Evolutionary conservation across 2,888 invertebrate genomes (phyloP).

Genomic region (Drosophila falleni): DNA sequence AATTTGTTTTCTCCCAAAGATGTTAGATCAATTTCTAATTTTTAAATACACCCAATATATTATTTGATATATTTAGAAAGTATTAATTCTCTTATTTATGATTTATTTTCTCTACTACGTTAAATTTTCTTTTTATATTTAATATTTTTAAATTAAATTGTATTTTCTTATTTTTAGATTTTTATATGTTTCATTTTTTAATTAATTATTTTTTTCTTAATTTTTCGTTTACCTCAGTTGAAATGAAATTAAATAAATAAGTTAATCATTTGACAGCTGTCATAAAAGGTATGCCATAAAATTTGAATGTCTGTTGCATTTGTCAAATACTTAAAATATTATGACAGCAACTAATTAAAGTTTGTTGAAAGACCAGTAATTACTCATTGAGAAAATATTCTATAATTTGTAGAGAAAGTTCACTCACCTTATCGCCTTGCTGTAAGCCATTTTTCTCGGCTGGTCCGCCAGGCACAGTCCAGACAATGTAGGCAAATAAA

Average conservation of each 20-base stretch:
- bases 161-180: too few species aligned
- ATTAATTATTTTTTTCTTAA: too few species aligned
- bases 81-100: too few species aligned
- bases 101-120: too few species aligned
- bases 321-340: slow-evolving; percentile 23
- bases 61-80: too few species aligned
- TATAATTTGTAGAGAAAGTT: slow-evolving; percentile 4
- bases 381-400: background rate
- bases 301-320: slow-evolving; percentile 11
- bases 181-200: too few species aligned
- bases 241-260: too few species aligned
- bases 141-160: too few species aligned
- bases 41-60: too few species aligned
- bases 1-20: background rate
- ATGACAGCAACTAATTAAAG: slow-evolving; percentile 36
- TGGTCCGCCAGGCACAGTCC: slow-evolving; percentile 96
- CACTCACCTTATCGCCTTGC: slow-evolving; percentile 93
- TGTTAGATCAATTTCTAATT: too few species aligned
- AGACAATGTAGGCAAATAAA: slow-evolving; percentile 95
- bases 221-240: too few species aligned
- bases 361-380: slow-evolving; percentile 4
- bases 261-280: slow-evolving; percentile 3
- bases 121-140: too few species aligned
- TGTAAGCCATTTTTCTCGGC: slow-evolving; percentile 95
- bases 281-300: slow-evolving; percentile 10